Conservation (phyloP, 2,888 invertebrate genomes). For the Rosalia funebris region DNA sequence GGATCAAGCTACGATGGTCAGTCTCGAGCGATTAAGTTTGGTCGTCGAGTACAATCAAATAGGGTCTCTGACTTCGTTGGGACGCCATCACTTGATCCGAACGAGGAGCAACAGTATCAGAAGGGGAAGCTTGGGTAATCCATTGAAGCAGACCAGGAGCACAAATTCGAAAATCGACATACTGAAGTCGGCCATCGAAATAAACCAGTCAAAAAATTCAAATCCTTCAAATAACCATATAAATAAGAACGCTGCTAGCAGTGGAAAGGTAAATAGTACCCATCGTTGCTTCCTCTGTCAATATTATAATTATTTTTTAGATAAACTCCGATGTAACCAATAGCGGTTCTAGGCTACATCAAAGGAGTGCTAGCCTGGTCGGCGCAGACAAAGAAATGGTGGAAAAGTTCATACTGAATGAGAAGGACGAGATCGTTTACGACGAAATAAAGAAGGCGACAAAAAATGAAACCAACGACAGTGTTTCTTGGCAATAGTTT, state of each 20-base stretch:
- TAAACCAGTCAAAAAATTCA: slow-evolving; percentile 65
- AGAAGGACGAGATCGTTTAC: slow-evolving; percentile 54
- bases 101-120: slow-evolving; percentile 64
- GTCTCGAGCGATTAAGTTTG: slow-evolving; percentile 76
- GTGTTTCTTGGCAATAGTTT: slow-evolving; percentile 21
- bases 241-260: slow-evolving; percentile 40
- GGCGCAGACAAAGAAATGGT: slow-evolving; percentile 35
- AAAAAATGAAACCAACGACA: slow-evolving; percentile 9
- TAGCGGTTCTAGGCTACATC: slow-evolving; percentile 30
- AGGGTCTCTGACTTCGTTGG: slow-evolving; percentile 78
- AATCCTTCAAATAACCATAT: slow-evolving; percentile 44
- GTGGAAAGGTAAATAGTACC: slow-evolving; percentile 41
- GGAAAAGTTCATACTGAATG: slow-evolving; percentile 46
- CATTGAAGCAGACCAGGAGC: slow-evolving; percentile 63
- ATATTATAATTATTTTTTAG: slow-evolving; percentile 31
- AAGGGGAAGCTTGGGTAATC: slow-evolving; percentile 69
- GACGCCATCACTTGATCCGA: slow-evolving; percentile 61
- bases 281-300: too few species aligned
- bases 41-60: slow-evolving; percentile 81
- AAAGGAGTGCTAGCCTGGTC: slow-evolving; percentile 30
- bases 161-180: slow-evolving; percentile 74
- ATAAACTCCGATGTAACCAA: slow-evolving; percentile 27
- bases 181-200: slow-evolving; percentile 76
- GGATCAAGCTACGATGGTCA: slow-evolving; percentile 77
- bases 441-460: slow-evolving; percentile 44